Evolutionary conservation across 2,113 vertebrate species (phyloP).

Genomic region (Balaeniceps rex): DNA sequence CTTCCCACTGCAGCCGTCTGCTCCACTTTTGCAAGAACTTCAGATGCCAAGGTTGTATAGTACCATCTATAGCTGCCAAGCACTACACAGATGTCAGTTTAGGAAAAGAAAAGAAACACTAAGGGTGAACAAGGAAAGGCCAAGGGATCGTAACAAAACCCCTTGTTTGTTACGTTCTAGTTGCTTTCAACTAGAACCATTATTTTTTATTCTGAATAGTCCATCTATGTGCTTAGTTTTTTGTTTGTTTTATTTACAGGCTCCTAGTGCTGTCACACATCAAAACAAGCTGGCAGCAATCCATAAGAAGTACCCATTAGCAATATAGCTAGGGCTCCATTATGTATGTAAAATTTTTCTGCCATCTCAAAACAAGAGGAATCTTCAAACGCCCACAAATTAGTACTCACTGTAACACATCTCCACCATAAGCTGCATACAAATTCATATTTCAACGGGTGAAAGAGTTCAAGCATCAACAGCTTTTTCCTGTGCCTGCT

Average conservation of each 20-base stretch:
- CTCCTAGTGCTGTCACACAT: not conserved
- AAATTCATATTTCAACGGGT: not conserved
- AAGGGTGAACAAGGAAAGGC: not conserved
- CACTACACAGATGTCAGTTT: not conserved
- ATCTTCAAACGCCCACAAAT: not conserved
- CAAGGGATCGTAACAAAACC: not conserved
- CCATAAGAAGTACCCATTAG: slow-evolving; percentile 14
- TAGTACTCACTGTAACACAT: not conserved
- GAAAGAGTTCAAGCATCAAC: not conserved
- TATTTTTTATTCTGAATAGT: not conserved
- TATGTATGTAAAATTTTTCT: not conserved
- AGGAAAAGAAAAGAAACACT: not conserved
- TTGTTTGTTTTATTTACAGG: slow-evolving; percentile 37
- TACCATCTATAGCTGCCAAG: not conserved
- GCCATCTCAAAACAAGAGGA: not conserved
- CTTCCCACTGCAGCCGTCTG: slow-evolving; percentile 35
- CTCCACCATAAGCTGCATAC: not conserved
- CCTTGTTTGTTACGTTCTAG: rapidly evolving
- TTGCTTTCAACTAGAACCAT: not conserved
- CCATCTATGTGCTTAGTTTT: not conserved
- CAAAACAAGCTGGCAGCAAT: slow-evolving; percentile 37
- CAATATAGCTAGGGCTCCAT: not conserved
- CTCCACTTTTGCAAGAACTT: not conserved
- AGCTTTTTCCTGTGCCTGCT: not conserved
- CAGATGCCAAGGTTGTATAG: not conserved